Evolutionary conservation across 1,140 invertebrate genomes (phyloP).

Genomic region (Battus philenor): DNA sequence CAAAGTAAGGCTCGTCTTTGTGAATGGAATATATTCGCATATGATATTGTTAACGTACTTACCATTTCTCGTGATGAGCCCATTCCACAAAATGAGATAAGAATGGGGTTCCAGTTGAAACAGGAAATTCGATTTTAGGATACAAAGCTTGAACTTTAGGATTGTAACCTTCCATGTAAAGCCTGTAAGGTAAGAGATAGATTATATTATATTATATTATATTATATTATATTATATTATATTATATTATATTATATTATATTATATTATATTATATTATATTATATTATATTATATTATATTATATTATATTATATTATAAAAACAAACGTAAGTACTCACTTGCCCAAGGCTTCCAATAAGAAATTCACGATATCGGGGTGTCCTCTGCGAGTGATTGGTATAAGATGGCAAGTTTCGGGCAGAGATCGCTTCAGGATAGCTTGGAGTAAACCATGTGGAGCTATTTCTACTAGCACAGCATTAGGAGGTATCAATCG

Average conservation of each 20-base stretch:
- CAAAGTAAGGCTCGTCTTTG: not conserved
- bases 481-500: conserved; percentile 86
- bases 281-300: too few relatives aligned
- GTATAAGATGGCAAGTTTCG: conserved; percentile 77
- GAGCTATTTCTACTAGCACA: conserved; percentile 86
- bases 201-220: too few relatives aligned
- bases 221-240: too few relatives aligned
- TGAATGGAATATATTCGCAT: too few relatives aligned
- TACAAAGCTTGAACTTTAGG: conserved; percentile 79
- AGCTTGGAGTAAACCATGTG: conserved; percentile 86
- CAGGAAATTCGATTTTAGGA: conserved; percentile 81
- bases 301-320: too few relatives aligned
- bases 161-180: conserved; percentile 81
- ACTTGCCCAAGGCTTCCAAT: conserved; percentile 83
- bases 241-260: too few relatives aligned
- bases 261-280: too few relatives aligned
- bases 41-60: too few relatives aligned
- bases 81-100: conserved; percentile 82
- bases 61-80: conserved; percentile 79
- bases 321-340: conserved; percentile 30
- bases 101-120: conserved; percentile 83
- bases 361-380: conserved; percentile 83
- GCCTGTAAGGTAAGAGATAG: conserved; percentile 62
- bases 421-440: conserved; percentile 79
- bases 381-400: conserved; percentile 87